Base-by-base conservation (phyloP, 2,888 invertebrate genomes). In the Papilio elwesi region DNA sequence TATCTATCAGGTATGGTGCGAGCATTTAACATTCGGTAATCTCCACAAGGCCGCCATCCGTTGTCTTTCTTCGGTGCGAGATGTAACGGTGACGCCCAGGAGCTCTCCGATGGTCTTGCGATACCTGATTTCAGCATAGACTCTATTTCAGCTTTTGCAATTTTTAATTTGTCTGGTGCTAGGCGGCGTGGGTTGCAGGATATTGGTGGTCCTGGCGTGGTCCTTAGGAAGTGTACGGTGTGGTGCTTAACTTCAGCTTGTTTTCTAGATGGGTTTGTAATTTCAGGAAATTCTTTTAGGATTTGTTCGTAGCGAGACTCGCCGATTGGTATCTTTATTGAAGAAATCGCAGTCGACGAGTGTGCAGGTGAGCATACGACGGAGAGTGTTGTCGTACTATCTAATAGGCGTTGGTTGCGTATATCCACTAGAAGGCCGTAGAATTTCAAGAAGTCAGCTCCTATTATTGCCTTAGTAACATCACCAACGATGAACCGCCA, bases 401-500 rank as follows among this genome's bases (percentile, higher is more conserved):
- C 26, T 26, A 26, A 4, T 2, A 26, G 26, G 26, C 26, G 26
- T 26, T 26, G 26, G 4, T 26, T 26, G 26, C 26, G 26, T 26
- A 26, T 26, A 26, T 26, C 26, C 26, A 26, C 26, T 26, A 26
- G 26, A 26, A 26, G 26, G 26, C 26, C 26, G 26, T 26, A 26
- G 26, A 26, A 26, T 26, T 26, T 26, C 4, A 76, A 47, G 73
- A 83, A 80, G 59, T 82, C 82, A 4, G 78, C 79, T 0, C 82
- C 80, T 5, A 82, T 81, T 8, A 82, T 83, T 0, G 82, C 68
- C 55, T 78, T 79, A 0, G 79, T 78, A 0, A 82, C 80, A 48
- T 82, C 78, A 5, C 80, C 80, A 0, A 82, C 77, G 3, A 79
- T 67, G 71, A 82, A 82, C 4, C 71, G 70, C 81, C 81, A 81